Conservation (phyloP, 2,113 vertebrate genomes). For the Plecturocebus donacophilus region DNA sequence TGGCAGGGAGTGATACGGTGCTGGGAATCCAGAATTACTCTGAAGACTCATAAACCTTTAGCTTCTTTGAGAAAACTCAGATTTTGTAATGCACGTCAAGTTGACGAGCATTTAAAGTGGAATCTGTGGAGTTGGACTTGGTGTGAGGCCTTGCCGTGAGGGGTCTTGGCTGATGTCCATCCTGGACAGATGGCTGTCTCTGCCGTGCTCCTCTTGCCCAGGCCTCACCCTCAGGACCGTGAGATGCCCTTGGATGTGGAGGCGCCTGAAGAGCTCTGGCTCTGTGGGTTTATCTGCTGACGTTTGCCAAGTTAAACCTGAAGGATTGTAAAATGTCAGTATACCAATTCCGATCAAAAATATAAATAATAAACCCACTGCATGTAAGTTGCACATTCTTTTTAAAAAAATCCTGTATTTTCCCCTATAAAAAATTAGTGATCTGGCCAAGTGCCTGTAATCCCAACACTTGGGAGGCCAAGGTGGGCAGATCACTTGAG, state of each 20-base stretch:
- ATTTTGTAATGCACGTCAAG: background rate
- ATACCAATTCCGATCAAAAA: background rate
- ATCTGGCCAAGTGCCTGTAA: too few species aligned
- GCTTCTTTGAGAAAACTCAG: background rate
- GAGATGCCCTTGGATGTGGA: background rate
- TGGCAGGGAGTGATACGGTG: fast-evolving
- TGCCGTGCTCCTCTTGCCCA: background rate
- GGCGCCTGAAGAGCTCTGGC: background rate
- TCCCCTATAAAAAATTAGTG: background rate
- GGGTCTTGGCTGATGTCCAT: background rate
- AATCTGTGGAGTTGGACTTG: background rate
- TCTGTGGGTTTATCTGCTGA: background rate
- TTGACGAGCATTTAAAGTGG: background rate
- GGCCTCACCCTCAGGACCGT: background rate
- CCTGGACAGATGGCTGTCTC: background rate
- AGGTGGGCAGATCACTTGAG: too few species aligned
- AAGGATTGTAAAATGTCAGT: background rate
- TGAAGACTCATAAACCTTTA: background rate
- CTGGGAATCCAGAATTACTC: background rate
- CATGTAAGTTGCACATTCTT: background rate
- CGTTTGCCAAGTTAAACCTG: background rate
- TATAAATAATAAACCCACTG: background rate
- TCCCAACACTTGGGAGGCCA: too few species aligned
- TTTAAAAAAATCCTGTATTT: background rate
- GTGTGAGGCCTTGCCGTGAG: background rate